A percentile compares a stretch with the other conserved stretches of the same genome.
phyloP scores from a whole-genome alignment of 1,140 invertebrate species.

The Dendrolimus punctatus region DNA sequence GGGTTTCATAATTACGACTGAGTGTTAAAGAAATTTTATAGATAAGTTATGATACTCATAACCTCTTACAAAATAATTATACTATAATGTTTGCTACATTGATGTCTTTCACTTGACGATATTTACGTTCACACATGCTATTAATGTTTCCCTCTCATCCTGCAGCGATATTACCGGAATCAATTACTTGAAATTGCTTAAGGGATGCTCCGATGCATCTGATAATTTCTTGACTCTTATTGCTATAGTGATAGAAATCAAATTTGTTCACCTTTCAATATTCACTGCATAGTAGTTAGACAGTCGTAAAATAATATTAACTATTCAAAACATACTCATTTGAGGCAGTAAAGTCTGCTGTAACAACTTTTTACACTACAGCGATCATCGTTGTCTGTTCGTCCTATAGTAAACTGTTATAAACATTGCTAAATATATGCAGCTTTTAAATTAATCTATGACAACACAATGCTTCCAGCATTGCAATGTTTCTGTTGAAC shows the following conservation, averaged over 20 bases:
- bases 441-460: slow-evolving; percentile 29
- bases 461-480: too few species aligned
- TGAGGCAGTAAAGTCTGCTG: slow-evolving; percentile 10
- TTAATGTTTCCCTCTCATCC: too few species aligned
- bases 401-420: slow-evolving; percentile 30
- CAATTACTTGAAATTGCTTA: background rate
- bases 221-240: background rate
- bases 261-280: background rate
- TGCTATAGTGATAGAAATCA: background rate
- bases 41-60: too few species aligned
- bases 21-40: too few species aligned
- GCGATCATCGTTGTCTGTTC: slow-evolving; percentile 11
- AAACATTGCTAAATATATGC: slow-evolving; percentile 30
- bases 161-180: too few species aligned
- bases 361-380: slow-evolving; percentile 13
- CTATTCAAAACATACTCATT: slow-evolving; percentile 14
- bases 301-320: slow-evolving; percentile 9
- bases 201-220: too few species aligned
- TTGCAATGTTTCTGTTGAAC: too few species aligned
- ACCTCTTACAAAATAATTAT: too few species aligned
- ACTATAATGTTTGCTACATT: too few species aligned
- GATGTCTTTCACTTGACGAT: too few species aligned
- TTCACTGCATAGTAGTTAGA: background rate
- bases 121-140: too few species aligned
- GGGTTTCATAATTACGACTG: too few species aligned